phyloP scores from a whole-genome alignment of 2,888 invertebrate species.

The Cenopis cana region DNA sequence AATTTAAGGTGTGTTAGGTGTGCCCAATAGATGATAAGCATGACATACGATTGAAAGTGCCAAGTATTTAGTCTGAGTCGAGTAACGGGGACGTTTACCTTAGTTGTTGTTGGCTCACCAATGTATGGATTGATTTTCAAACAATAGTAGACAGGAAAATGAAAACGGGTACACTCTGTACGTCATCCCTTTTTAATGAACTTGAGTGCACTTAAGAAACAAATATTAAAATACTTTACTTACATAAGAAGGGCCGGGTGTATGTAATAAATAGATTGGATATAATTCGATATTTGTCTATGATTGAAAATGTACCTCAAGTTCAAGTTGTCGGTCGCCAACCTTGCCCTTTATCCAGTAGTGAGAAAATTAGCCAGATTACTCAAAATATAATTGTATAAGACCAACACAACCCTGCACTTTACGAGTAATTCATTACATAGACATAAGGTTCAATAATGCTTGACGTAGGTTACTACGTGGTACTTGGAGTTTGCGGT shows the following conservation, averaged over 20 bases:
- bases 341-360: constrained; percentile 32
- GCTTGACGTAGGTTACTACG: neutral
- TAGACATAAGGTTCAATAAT: neutral
- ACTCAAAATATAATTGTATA: constrained; percentile 29
- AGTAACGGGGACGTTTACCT: no score
- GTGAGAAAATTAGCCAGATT: constrained; percentile 30
- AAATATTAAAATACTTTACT: no score
- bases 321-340: constrained; percentile 12
- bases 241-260: no score
- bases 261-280: no score
- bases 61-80: no score
- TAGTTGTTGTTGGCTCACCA: no score
- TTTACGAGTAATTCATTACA: neutral
- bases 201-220: neutral
- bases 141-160: neutral
- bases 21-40: no score
- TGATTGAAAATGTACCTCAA: constrained; percentile 12
- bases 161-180: neutral
- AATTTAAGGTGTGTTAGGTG: no score
- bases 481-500: neutral
- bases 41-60: no score
- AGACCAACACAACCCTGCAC: neutral
- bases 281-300: neutral
- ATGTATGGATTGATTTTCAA: neutral
- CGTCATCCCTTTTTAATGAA: neutral